Conservation (phyloP, 2,888 invertebrate species). For the Eledona agricola region DNA sequence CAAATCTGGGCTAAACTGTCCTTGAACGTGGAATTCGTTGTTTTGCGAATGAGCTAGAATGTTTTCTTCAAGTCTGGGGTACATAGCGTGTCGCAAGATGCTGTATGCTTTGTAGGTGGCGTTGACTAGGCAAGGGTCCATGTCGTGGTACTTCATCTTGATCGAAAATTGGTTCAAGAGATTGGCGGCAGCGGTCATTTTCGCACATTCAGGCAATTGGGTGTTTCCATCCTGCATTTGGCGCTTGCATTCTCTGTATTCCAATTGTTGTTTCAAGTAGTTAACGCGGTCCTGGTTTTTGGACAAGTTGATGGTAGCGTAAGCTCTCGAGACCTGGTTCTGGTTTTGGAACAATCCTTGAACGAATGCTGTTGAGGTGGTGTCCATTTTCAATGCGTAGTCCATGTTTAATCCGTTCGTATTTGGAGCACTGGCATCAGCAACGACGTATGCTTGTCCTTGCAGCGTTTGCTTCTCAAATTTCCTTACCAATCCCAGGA, state of each 20-base stretch:
- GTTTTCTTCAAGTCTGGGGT: conserved; percentile 65
- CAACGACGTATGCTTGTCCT: conserved; percentile 4
- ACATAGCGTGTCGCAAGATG: conserved; percentile 62
- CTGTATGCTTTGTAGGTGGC: conserved; percentile 63
- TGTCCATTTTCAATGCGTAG: conserved; percentile 66
- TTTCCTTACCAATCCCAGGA: conserved; percentile 63
- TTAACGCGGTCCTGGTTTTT: conserved; percentile 65
- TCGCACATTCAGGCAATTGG: conserved; percentile 68
- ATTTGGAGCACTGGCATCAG: conserved; percentile 60
- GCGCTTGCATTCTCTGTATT: conserved; percentile 64
- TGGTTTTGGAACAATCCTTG: conserved; percentile 66
- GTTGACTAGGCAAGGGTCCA: conserved; percentile 63
- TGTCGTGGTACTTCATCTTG: conserved; percentile 65
- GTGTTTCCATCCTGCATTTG: conserved; percentile 67
- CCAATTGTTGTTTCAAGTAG: conserved; percentile 62
- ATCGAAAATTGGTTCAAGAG: conserved; percentile 66
- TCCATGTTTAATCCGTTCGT: conserved; percentile 66
- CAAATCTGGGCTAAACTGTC: conserved; percentile 63
- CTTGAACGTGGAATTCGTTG: conserved; percentile 63
- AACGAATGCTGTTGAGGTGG: conserved; percentile 63
- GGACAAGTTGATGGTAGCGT: conserved; percentile 59
- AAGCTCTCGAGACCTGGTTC: conserved; percentile 51
- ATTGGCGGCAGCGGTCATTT: conserved; percentile 65
- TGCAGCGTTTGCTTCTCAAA: conserved; percentile 46
- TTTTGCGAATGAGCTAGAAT: conserved; percentile 54